Evolutionary conservation across 1,140 invertebrate species (phyloP).

Genomic region (Rhyzopertha dominica): DNA sequence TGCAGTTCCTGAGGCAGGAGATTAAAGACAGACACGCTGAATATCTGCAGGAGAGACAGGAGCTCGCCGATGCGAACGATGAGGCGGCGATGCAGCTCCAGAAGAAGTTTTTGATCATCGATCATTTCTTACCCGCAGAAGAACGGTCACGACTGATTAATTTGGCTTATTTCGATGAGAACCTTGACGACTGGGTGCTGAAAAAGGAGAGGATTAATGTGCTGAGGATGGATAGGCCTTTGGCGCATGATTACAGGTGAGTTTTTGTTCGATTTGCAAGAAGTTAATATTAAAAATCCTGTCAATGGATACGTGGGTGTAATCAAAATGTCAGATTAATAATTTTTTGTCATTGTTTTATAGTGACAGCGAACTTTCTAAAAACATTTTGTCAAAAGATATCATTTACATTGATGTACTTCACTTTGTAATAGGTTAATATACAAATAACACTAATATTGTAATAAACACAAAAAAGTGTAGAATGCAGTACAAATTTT

Average conservation of each 20-base stretch:
- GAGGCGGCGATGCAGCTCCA: slow-evolving; percentile 76
- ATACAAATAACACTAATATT: no score
- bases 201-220: slow-evolving; percentile 38
- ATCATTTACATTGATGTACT: no score
- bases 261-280: slow-evolving; percentile 15
- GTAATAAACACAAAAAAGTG: no score
- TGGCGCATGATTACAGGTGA: slow-evolving; percentile 39
- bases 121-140: slow-evolving; percentile 93
- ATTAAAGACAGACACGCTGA: slow-evolving; percentile 42
- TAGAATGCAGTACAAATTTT: no score
- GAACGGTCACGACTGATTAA: slow-evolving; percentile 79
- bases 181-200: slow-evolving; percentile 74
- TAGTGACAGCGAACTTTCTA: no score
- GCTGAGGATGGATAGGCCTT: slow-evolving; percentile 32
- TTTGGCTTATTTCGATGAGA: slow-evolving; percentile 80
- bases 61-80: slow-evolving; percentile 78
- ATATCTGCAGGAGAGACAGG: slow-evolving; percentile 54
- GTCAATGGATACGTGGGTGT: no score
- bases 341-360: no score
- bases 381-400: no score
- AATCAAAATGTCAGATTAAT: no score
- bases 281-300: no score
- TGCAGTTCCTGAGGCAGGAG: slow-evolving; percentile 50
- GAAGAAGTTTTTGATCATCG: slow-evolving; percentile 83
- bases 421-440: no score